phyloP scores from a whole-genome alignment of 2,888 invertebrate genomes.

The Agrotis clavis region DNA sequence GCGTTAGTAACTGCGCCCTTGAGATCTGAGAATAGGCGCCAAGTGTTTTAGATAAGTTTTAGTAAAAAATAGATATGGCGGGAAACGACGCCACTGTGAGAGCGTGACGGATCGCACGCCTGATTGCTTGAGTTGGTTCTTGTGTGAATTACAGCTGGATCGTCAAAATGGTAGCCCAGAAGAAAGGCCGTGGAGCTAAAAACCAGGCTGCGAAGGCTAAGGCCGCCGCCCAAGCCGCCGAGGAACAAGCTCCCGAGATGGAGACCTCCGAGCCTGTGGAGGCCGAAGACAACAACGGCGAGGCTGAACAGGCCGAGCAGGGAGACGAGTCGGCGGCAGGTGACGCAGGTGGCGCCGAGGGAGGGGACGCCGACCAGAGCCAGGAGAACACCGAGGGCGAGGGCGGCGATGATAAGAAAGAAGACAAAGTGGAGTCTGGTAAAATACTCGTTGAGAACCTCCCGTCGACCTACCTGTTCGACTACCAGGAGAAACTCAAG shows the following conservation, averaged over 20 bases:
- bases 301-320: conserved; percentile 76
- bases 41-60: conserved; percentile 74
- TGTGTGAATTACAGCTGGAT: conserved; percentile 69
- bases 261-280: conserved; percentile 74
- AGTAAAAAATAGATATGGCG: conserved; percentile 78
- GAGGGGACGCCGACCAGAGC: conserved; percentile 67
- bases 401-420: conserved; percentile 81
- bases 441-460: conserved; percentile 89
- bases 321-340: conserved; percentile 68
- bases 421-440: conserved; percentile 88
- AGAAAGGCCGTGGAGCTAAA: conserved; percentile 87
- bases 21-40: conserved; percentile 82
- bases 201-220: conserved; percentile 83
- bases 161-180: conserved; percentile 86
- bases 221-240: conserved; percentile 75
- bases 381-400: conserved; percentile 75
- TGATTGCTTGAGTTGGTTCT: conserved; percentile 58
- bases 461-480: conserved; percentile 86
- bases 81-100: conserved; percentile 73
- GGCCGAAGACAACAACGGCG: conserved; percentile 83
- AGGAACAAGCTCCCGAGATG: conserved; percentile 75
- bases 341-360: conserved; percentile 66
- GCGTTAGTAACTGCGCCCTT: conserved; percentile 80
- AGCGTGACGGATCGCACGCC: conserved; percentile 66
- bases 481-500: conserved; percentile 89